Percentiles rank a stretch among this genome's conserved stretches.
These are phyloP conservation scores for Micromesistius poutassou DNA, from an alignment of 2,797 vertebrate species.

Conservation along the genomic window DNA sequence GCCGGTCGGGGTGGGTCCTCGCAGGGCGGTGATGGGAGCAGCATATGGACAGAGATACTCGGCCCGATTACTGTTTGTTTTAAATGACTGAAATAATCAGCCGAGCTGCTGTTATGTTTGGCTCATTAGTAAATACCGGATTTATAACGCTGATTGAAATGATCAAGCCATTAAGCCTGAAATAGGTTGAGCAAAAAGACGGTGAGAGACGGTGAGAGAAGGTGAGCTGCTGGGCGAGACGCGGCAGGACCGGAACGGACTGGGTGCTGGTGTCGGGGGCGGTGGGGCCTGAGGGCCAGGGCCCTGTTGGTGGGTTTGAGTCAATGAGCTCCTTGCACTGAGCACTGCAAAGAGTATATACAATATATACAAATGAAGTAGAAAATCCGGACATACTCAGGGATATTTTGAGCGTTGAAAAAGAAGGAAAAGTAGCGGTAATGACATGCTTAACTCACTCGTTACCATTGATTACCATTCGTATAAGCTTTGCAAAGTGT, in stretches of 20 bases:
- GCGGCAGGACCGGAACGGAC: too few relatives aligned
- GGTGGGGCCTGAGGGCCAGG: too few relatives aligned
- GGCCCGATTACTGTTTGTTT: too few relatives aligned
- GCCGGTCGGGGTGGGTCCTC: neutral
- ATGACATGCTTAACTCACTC: neutral
- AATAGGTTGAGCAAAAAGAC: neutral
- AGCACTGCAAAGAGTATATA: neutral
- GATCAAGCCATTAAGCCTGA: neutral
- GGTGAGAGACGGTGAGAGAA: neutral
- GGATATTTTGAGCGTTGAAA: neutral
- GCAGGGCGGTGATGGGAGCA: neutral
- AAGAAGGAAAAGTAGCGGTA: neutral
- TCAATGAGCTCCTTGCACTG: neutral
- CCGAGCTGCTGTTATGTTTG: neutral
- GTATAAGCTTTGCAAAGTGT: neutral
- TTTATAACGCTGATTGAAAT: neutral
- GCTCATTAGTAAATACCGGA: neutral
- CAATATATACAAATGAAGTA: neutral
- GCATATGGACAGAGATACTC: neutral
- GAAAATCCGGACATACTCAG: neutral
- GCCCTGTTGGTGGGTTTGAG: neutral
- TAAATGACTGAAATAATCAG: neutral
- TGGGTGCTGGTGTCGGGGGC: too few relatives aligned
- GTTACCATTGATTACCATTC: constrained; percentile 1
- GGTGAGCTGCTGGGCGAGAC: neutral